Evolutionary conservation across 2,888 invertebrate genomes (phyloP), one percentile per base, ranked within the genome.

Genomic region (Lepas anatifera): DNA sequence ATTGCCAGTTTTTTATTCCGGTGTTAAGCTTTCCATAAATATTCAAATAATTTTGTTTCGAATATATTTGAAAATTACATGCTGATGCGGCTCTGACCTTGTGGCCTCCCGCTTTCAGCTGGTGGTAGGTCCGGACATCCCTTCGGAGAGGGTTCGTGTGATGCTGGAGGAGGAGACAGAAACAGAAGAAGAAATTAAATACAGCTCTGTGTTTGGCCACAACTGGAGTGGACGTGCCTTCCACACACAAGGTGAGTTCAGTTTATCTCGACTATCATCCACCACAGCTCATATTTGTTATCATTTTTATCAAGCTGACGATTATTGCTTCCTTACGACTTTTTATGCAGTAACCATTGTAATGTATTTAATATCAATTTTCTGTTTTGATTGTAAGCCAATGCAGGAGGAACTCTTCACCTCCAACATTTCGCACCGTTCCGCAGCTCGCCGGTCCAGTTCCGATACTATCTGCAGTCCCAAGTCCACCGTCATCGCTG

Each of bases 401-500:
- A n/a, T n/a, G n/a, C n/a, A n/a, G n/a, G n/a, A n/a, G n/a, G n/a
- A n/a, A n/a, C n/a, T n/a, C n/a, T n/a, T n/a, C n/a, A n/a, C n/a
- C n/a, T n/a, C n/a, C n/a, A n/a, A n/a, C n/a, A n/a, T n/a, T n/a
- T n/a, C n/a, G n/a, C n/a, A n/a, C n/a, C n/a, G n/a, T n/a, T n/a
- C 27, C 46, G 22, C 7, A 7, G 25, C 68, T 16, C n/a, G 27
- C 39, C 69, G 29, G 67, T 50, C 71, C n/a, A 67, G 58, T 3
- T 69, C 70, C 64, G 73, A 73, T 69, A 71, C 69, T 71, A 69
- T 75, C 27, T 79, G 78, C 73, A 77, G 77, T 37, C 75, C 78
- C 16, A 76, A 76, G 68, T 78, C 78, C 18, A 77, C 77, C 46
- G 76, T 79, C 27, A 76, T 78, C 29, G 78, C 78, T 68, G 25